phyloP scores from a whole-genome alignment of 2,113 vertebrate species.

The Peucedramus taeniatus region DNA sequence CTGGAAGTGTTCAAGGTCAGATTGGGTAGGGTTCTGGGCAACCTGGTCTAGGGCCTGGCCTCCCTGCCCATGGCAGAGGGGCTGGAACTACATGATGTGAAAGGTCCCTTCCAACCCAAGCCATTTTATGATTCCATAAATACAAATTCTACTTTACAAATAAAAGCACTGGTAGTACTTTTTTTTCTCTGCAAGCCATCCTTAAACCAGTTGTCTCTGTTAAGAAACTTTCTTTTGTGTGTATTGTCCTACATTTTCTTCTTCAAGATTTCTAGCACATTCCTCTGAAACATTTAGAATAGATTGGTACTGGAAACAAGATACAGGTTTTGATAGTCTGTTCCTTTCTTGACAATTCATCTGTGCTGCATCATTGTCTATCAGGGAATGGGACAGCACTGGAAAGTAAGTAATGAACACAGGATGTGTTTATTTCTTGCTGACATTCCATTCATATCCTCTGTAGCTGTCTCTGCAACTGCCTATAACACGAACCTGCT shows the following conservation, averaged over 20 bases:
- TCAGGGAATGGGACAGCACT: background rate
- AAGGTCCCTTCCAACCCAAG: background rate
- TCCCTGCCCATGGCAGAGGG: background rate
- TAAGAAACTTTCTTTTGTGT: background rate
- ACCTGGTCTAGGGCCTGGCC: background rate
- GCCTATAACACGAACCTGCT: background rate
- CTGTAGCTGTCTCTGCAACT: background rate
- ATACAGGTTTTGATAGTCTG: background rate
- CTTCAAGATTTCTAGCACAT: background rate
- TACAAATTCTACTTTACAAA: background rate
- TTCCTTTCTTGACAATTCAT: background rate
- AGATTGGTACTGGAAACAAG: background rate
- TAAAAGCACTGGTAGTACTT: background rate
- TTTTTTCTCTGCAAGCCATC: background rate
- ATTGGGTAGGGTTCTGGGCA: background rate
- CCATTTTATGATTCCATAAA: background rate
- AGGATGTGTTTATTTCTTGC: background rate
- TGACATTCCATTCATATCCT: background rate
- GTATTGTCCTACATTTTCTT: background rate
- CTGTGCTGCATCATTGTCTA: background rate
- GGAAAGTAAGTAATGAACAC: background rate
- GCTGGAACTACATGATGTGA: background rate
- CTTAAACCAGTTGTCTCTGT: background rate
- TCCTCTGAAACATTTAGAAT: background rate
- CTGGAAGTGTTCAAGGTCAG: background rate